Base-by-base conservation (phyloP, 2,797 vertebrate species). In the Epinephelus malabaricus region DNA sequence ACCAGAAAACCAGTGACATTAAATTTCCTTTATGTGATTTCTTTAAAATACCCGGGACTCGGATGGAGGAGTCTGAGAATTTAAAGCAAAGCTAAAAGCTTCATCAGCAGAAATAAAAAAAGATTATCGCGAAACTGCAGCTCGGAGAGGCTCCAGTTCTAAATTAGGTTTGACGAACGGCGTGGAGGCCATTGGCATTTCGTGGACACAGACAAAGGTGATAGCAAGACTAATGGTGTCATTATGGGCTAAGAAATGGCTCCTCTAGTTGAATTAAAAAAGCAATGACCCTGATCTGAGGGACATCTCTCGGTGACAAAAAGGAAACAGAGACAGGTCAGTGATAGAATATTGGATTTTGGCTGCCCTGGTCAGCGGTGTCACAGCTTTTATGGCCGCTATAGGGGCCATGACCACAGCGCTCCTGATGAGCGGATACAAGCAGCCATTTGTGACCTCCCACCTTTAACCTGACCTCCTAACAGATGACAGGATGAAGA, bases 381-480 rank as follows among this genome's bases (percentile, higher is more conserved):
- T 95, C 92, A 91, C 88, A 56, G 88, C 87, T 95, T 95, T 96
- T 96, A 96, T 94, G 93, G 91, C 87, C 59, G 78, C 76, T 82
- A 88, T 88, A 92, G 85, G 88, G 86, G 89, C 92, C 78, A 67
- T 81, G 89, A 90, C 92, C 94, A 90, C 79, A 78, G 81, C 73
- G 1, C 77, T 90, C 87, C 92, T 91, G 92, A 95, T 95, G 93
- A 95, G 94, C 92, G 90, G 94, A 96, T 95, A 96, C 94, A 95
- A 94, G 90, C 89, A 93, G 91, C 93, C 93, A 96, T 96, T 96
- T 95, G 94, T 93, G 94, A 96, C 95, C 95, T 85, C 81, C 94
- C 84, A 94, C 95, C 95, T 95, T 90, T 95, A 94, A 94, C 95
- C 90, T 87, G 90, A 95, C 94, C 94, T 92, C 77, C 66, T 64